These are phyloP conservation scores for Stigmatopora nigra DNA, from an alignment of 2,113 vertebrate genomes.

Conservation along the genomic window DNA sequence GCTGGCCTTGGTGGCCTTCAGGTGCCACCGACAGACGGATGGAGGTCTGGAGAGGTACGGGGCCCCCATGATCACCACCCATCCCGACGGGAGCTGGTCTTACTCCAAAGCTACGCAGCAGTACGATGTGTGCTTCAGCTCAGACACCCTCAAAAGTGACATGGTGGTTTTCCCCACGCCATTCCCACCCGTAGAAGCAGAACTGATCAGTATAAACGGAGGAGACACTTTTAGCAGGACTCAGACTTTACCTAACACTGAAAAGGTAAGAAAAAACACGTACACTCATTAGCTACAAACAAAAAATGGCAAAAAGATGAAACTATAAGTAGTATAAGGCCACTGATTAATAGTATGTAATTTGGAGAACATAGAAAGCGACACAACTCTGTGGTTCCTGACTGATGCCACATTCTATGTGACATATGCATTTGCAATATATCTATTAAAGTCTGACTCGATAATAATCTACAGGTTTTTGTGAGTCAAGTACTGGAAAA, in stretches of 20 bases:
- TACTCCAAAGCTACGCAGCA: conserved; percentile 51
- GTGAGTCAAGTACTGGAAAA: background rate
- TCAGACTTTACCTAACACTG: conserved; percentile 51
- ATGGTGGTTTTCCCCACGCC: conserved; percentile 33
- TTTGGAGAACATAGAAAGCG: too few relatives aligned
- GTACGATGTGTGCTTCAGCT: conserved; percentile 56
- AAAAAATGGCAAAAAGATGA: too few relatives aligned
- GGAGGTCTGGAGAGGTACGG: background rate
- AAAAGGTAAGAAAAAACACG: conserved; percentile 41
- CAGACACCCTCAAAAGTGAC: conserved; percentile 48
- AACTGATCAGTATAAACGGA: conserved; percentile 43
- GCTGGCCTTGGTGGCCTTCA: conserved; percentile 40
- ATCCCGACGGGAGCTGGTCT: conserved; percentile 54
- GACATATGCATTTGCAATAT: background rate
- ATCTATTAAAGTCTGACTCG: background rate
- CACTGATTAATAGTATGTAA: too few relatives aligned
- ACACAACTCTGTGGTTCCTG: too few relatives aligned
- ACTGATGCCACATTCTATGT: background rate
- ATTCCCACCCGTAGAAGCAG: conserved; percentile 31
- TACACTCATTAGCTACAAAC: too few relatives aligned
- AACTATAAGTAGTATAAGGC: too few relatives aligned
- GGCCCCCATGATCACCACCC: conserved; percentile 50
- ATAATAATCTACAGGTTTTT: background rate
- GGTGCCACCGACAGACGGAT: conserved; percentile 39
- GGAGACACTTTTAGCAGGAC: conserved; percentile 42